phyloP scores from a whole-genome alignment of 2,797 vertebrate species.

The Sorex maritimensis region DNA sequence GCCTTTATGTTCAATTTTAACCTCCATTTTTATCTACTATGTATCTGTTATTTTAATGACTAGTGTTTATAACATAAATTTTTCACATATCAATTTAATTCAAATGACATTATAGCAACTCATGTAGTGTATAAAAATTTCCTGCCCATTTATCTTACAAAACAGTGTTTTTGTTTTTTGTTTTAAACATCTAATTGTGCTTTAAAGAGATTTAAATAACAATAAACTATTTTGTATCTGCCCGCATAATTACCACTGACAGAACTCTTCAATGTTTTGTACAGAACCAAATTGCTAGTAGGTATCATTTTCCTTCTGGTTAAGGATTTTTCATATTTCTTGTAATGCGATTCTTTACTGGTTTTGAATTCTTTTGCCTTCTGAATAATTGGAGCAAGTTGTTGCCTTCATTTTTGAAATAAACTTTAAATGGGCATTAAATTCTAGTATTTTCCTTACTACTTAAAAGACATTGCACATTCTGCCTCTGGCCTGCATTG shows the following conservation, averaged over 20 bases:
- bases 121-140: background rate
- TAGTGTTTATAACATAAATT: background rate
- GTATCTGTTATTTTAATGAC: background rate
- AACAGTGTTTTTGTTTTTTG: conserved; percentile 21
- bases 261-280: background rate
- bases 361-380: conserved; percentile 27
- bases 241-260: background rate
- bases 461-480: background rate
- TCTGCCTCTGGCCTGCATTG: background rate
- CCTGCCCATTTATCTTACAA: background rate
- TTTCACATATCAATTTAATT: conserved; percentile 11
- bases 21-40: background rate
- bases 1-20: conserved; percentile 1
- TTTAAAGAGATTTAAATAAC: conserved; percentile 61
- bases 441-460: conserved; percentile 9
- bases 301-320: background rate
- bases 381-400: background rate
- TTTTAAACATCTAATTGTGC: conserved; percentile 52
- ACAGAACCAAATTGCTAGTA: background rate
- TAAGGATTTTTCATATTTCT: conserved; percentile 11
- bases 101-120: background rate
- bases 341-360: background rate
- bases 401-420: conserved; percentile 42
- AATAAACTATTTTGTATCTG: conserved; percentile 12
- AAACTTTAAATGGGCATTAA: background rate